Base-by-base conservation (phyloP, 2,113 vertebrate genomes). In the Octodon degus region DNA sequence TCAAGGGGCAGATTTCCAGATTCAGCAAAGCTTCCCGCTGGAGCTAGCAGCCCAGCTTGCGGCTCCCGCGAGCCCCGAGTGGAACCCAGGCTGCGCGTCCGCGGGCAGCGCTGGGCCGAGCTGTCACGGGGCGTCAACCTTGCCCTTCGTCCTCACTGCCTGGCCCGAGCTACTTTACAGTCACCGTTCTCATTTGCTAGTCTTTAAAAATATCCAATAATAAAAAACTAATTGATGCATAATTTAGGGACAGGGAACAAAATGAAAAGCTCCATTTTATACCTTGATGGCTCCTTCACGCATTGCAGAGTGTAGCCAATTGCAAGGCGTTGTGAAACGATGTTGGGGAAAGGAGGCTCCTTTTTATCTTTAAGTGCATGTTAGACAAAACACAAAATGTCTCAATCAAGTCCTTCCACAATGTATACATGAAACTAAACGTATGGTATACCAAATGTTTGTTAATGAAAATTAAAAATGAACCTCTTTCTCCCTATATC, bases 81-180 rank as follows among this genome's bases (percentile, higher is more conserved):
- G 0, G n/a, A 34, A 32, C 63, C 40, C 32, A 14, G 76, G 17
- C 1, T 1, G 1, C 76, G 40, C 30, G 40, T 43, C 34, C 63
- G 43, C 0, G 0, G 10, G 4, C 24, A 53, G 17, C n/a, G 1
- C 2, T 37, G 37, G 40, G 20, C 25, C 19, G 12, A n/a, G 43
- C 43, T 20, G 90, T 32, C 27, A 58, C 30, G 72, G 74, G 3
- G 3, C 5, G 0, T 47, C 24, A 24, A 27, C 22, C 50, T 58
- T 27, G 1, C 2, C 34, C 37, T 79, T 72, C 32, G 12, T 22
- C 34, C 37, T 27, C 65, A 62, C 30, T 68, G 7, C 19, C 34
- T 34, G n/a, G 27, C 47, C 11, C 2, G 43, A 13, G 40, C 8
- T 32, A 5, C 32, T n/a, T 37, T 63, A n/a, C 30, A 79, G 13